phyloP scores from a whole-genome alignment of 2,888 invertebrate species.

The Cosmia pyralina region DNA sequence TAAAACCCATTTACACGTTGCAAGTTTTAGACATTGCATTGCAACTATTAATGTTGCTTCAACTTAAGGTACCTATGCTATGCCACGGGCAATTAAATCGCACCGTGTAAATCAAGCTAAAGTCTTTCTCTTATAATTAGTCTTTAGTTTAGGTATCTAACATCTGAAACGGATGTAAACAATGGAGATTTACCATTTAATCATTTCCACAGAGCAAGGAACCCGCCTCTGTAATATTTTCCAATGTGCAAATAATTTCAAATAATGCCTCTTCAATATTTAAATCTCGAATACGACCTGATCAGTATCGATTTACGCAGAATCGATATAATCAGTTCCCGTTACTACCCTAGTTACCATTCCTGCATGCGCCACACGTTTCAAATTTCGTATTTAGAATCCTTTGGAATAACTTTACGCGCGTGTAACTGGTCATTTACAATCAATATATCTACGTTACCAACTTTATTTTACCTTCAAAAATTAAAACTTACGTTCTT shows the following conservation, averaged over 20 bases:
- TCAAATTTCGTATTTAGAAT: slow-evolving; percentile 67
- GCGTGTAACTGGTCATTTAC: slow-evolving; percentile 64
- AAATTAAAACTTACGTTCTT: slow-evolving; percentile 3
- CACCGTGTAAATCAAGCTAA: no score
- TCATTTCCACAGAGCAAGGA: not conserved
- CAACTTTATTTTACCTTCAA: slow-evolving; percentile 7
- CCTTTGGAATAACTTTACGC: slow-evolving; percentile 60
- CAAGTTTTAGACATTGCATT: no score
- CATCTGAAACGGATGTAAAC: not conserved
- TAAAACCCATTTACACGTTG: not conserved
- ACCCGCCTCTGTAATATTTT: no score
- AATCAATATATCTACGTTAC: slow-evolving; percentile 58
- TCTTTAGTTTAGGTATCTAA: not conserved
- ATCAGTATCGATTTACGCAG: slow-evolving; percentile 47
- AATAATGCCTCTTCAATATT: slow-evolving; percentile 7
- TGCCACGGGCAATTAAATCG: no score
- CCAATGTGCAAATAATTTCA: not conserved
- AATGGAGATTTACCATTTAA: not conserved
- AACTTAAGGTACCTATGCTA: no score
- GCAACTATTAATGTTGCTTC: no score
- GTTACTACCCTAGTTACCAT: slow-evolving; percentile 57
- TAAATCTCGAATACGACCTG: slow-evolving; percentile 22
- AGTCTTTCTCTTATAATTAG: not conserved
- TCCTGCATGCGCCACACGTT: slow-evolving; percentile 57
- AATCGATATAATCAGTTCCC: slow-evolving; percentile 47